These are phyloP conservation scores for Isichthys henryi DNA, from an alignment of 2,113 vertebrate genomes.

Conservation along the genomic window DNA sequence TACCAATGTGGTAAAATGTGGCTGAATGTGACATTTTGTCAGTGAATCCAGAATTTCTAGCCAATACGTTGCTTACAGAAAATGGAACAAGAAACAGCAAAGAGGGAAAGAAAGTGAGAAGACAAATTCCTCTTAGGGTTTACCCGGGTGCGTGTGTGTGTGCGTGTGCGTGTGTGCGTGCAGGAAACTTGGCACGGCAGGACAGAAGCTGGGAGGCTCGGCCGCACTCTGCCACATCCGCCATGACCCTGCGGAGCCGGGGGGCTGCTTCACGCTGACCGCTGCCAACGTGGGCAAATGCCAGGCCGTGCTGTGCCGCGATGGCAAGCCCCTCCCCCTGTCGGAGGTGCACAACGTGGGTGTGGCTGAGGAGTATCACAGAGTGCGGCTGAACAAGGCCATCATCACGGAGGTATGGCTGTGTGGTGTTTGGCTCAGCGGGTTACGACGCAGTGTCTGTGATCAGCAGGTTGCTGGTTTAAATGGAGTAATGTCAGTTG, in stretches of 20 bases:
- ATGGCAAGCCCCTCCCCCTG: constrained; percentile 83
- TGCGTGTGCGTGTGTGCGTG: background rate
- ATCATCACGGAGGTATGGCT: constrained; percentile 55
- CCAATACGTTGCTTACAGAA: background rate
- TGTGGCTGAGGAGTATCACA: constrained; percentile 42
- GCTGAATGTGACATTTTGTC: background rate
- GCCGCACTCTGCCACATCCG: constrained; percentile 94
- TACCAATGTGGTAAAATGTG: background rate
- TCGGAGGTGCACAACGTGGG: constrained; percentile 70
- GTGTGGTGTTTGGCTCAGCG: background rate
- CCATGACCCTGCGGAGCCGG: constrained; percentile 85
- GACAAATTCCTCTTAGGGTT: background rate
- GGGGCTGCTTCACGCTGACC: constrained; percentile 87
- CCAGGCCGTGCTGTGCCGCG: constrained; percentile 85
- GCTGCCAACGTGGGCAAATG: constrained; percentile 96
- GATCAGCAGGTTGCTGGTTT: background rate
- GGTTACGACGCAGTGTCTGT: background rate
- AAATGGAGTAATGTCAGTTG: background rate
- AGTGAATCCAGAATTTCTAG: background rate
- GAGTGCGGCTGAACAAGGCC: constrained; percentile 57
- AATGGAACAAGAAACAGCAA: background rate
- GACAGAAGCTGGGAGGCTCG: constrained; percentile 92
- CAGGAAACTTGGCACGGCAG: constrained; percentile 93
- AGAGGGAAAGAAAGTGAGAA: background rate
- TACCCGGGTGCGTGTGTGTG: background rate